Percentiles rank a stretch among this genome's conserved stretches.
These are phyloP conservation scores for Alloplasta piceator DNA, from an alignment of 2,888 invertebrate species.

Conservation along the genomic window DNA sequence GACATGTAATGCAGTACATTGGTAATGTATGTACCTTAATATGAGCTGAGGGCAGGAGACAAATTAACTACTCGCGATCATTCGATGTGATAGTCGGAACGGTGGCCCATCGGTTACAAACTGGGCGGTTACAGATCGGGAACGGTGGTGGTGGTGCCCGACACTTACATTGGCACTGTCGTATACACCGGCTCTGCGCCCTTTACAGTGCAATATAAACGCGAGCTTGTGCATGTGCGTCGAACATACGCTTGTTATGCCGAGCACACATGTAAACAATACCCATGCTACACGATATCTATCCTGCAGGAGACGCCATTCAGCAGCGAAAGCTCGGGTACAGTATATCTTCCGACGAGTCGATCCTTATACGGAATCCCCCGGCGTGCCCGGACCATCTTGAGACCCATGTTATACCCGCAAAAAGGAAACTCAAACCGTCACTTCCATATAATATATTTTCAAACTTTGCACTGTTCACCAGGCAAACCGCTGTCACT, in stretches of 20 bases:
- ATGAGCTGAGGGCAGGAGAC: constrained; percentile 57
- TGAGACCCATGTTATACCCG: constrained; percentile 32
- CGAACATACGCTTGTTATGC: not conserved
- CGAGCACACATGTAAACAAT: too few relatives aligned
- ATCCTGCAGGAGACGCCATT: constrained; percentile 28
- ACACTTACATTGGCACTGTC: constrained; percentile 1
- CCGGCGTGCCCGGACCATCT: constrained; percentile 48
- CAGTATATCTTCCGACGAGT: constrained; percentile 65
- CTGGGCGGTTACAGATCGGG: constrained; percentile 46
- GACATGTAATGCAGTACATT: not conserved
- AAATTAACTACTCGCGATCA: constrained; percentile 72
- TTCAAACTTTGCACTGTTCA: constrained; percentile 1
- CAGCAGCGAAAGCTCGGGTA: constrained; percentile 46
- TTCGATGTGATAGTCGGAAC: constrained; percentile 62
- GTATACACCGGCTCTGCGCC: not conserved
- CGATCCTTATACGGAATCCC: constrained; percentile 74
- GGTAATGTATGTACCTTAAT: constrained; percentile 21
- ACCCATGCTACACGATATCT: not conserved
- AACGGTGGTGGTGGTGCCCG: constrained; percentile 31
- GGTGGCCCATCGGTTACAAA: constrained; percentile 37
- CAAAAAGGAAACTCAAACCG: constrained; percentile 69
- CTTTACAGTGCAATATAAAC: not conserved
- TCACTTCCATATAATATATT: constrained; percentile 39
- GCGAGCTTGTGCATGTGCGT: not conserved
- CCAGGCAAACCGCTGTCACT: constrained; percentile 44